Base-by-base conservation (phyloP, 2,888 invertebrate genomes). In the Frankliniella fusca region DNA sequence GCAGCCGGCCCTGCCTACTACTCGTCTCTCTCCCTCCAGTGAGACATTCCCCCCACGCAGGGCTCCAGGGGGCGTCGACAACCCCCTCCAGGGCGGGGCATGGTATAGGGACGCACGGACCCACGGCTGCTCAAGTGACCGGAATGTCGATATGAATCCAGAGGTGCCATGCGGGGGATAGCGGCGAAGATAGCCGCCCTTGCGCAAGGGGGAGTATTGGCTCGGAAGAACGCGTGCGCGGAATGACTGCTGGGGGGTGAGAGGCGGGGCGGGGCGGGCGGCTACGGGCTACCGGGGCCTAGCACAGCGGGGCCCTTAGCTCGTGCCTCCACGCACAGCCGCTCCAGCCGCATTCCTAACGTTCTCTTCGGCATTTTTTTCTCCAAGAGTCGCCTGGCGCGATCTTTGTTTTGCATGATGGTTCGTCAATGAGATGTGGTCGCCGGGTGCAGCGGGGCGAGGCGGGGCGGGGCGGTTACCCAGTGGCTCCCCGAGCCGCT, bases 191-290 rank as follows among this genome's bases (percentile, higher is more conserved):
- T 9, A 18, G 61, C 61, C 61, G 61, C 61, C 61, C 38, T 38
- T 38, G 61, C 61, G 61, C 20, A 61, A 20, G 61, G 20, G 20
- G 61, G n/a, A 61, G 61, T 20, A 61, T 18, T 61, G 61, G 18
- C 61, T 61, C 61, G 61, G 61, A 61, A 61, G 61, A 61, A n/a
- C 61, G 61, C 61, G 61, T 61, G 61, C 61, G 61, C 61, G 61
- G 61, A 61, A 61, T 61, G 61, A n/a, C 20, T 18, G 54, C 15
- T 12, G 54, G 54, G 61, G 12, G 15, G 61, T 11, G 15, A 5
- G 61, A 18, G 15, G 61, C 15, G 61, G 61, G 61, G 61, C 7
- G 61, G 61, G n/a, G 61, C 15, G 12, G 18, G 15, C 3, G 1
- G 54, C 10, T 11, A 50, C 50, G 54, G 54, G 54, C 54, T 3